Percentiles rank a stretch among this genome's conserved stretches.
These are phyloP conservation scores for Muricea muricata DNA, from an alignment of 92 coral and sea anemone genomes.

Conservation along the genomic window DNA sequence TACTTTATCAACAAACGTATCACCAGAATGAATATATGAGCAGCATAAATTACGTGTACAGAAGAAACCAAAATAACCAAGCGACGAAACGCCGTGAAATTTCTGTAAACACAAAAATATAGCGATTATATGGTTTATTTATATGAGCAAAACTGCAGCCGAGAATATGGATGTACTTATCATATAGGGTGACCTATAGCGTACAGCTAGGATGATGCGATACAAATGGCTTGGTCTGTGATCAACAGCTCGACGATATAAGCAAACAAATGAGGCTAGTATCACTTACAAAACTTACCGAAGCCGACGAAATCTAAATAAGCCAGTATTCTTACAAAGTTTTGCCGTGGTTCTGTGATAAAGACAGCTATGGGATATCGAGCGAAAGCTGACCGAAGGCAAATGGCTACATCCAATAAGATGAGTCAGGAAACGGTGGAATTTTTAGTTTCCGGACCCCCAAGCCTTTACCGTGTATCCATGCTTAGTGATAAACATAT, in stretches of 20 bases:
- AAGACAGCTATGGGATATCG: background rate
- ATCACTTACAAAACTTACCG: constrained; percentile 42
- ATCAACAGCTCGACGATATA: constrained; percentile 26
- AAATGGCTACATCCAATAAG: constrained; percentile 38
- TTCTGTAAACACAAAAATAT: constrained; percentile 13
- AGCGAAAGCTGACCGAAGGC: constrained; percentile 34
- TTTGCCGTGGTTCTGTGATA: constrained; percentile 1
- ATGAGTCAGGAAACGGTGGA: constrained; percentile 41
- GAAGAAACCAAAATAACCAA: background rate
- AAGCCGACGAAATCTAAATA: constrained; percentile 15
- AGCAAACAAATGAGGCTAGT: constrained; percentile 15
- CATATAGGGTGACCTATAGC: background rate
- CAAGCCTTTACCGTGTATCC: constrained; percentile 29
- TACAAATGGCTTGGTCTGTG: background rate
- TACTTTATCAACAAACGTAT: constrained; percentile 16
- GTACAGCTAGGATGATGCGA: background rate
- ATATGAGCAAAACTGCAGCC: background rate
- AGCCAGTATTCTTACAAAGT: constrained; percentile 1
- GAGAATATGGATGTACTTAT: background rate
- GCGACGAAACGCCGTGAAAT: background rate
- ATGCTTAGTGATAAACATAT: constrained; percentile 42
- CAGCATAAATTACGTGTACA: constrained; percentile 30
- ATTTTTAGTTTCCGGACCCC: constrained; percentile 45
- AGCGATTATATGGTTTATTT: constrained; percentile 7
- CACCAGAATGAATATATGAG: background rate